phyloP scores from a whole-genome alignment of 2,888 invertebrate genomes.

The Craniophora ligustri region DNA sequence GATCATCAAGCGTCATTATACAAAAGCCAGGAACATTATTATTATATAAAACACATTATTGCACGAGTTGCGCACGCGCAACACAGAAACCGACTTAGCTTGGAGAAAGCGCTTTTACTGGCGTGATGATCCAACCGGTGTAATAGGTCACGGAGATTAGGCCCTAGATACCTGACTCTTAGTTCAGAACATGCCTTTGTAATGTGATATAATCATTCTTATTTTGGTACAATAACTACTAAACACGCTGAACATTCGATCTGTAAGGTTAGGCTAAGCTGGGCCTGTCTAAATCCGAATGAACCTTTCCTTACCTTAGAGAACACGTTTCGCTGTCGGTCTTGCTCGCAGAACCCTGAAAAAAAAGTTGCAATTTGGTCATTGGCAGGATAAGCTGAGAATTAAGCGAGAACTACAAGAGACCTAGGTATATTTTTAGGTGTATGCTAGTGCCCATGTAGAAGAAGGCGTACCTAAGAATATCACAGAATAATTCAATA shows the following conservation, averaged over 20 bases:
- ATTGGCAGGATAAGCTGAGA: no score
- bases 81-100: constrained; percentile 64
- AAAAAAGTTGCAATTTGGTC: no score
- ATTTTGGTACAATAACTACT: constrained; percentile 1
- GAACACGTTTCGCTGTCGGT: no score
- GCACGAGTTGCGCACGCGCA: constrained; percentile 37
- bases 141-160: constrained; percentile 77
- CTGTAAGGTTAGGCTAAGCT: no score
- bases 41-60: constrained; percentile 42
- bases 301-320: no score
- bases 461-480: no score
- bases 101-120: constrained; percentile 72
- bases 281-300: no score
- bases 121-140: constrained; percentile 75
- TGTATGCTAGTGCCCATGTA: no score
- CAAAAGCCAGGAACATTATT: constrained; percentile 16
- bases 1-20: constrained; percentile 34
- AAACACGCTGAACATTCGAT: not conserved
- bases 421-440: no score
- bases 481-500: no score
- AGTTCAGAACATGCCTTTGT: constrained; percentile 24
- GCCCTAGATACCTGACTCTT: constrained; percentile 48
- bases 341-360: no score
- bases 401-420: no score
- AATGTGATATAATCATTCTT: constrained; percentile 24